These are phyloP conservation scores for Benthosema pterotum DNA, from an alignment of 2,797 vertebrate genomes.

Conservation along the genomic window DNA sequence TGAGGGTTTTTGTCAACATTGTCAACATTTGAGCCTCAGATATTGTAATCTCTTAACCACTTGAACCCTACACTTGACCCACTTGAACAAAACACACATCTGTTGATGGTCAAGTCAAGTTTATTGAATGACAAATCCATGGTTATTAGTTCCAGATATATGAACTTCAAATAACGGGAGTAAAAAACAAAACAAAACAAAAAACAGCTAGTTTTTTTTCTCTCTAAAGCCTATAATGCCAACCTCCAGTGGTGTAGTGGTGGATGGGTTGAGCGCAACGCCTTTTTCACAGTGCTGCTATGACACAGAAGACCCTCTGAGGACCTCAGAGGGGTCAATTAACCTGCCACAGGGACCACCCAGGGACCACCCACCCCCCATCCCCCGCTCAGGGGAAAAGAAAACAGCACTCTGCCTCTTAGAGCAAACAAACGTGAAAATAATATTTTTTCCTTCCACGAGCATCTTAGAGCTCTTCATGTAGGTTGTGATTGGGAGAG, in stretches of 20 bases:
- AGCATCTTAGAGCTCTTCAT: too few species aligned
- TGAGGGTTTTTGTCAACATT: too few species aligned
- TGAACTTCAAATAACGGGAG: conserved; percentile 17
- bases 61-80: too few species aligned
- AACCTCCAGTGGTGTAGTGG: background rate
- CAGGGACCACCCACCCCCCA: background rate
- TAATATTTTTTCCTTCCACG: too few species aligned
- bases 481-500: too few species aligned
- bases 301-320: background rate
- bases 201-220: background rate
- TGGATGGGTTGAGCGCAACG: background rate
- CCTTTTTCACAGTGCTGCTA: conserved; percentile 28
- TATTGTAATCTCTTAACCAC: too few species aligned
- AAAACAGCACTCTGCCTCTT: too few species aligned
- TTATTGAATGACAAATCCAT: conserved; percentile 29
- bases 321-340: background rate
- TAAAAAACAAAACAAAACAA: conserved; percentile 21
- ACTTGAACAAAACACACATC: too few species aligned
- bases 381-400: background rate
- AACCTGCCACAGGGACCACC: too few species aligned
- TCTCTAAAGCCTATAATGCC: conserved; percentile 9
- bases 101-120: conserved; percentile 10
- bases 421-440: background rate
- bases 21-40: too few species aligned
- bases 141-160: conserved; percentile 11